Evolutionary conservation across 2,113 vertebrate genomes (phyloP).

Genomic region (Lasiurus borealis): DNA sequence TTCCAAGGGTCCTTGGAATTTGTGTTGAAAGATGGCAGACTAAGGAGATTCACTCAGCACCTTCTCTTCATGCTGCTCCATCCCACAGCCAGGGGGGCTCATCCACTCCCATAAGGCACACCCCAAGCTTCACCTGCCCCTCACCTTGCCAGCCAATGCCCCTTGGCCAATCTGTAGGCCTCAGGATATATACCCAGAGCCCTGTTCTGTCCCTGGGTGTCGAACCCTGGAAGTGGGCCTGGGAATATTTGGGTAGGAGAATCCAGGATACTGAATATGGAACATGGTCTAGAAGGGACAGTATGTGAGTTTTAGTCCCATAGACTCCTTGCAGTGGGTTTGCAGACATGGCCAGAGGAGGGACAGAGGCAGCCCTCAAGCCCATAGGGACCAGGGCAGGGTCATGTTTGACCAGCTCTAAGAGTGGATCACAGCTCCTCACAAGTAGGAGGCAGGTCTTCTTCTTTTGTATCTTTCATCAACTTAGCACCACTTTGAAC

Average conservation of each 20-base stretch:
- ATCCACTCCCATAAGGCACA: not conserved
- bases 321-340: not conserved
- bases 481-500: not conserved
- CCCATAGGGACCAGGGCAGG: not conserved
- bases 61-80: not conserved
- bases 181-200: not conserved
- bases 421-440: not conserved
- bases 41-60: not conserved
- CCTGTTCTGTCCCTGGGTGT: not conserved
- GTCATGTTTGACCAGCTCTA: not conserved
- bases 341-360: not conserved
- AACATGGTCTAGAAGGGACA: not conserved
- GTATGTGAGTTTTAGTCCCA: not conserved
- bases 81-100: not conserved
- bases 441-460: too few species aligned
- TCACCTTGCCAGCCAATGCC: not conserved
- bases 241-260: not conserved
- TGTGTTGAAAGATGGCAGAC: not conserved
- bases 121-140: not conserved
- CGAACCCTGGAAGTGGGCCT: not conserved
- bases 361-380: not conserved
- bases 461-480: too few species aligned
- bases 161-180: not conserved
- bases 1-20: not conserved
- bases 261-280: too few species aligned